Base-by-base conservation (phyloP, 2,797 vertebrate genomes). In the Rhinatrema bivittatum region DNA sequence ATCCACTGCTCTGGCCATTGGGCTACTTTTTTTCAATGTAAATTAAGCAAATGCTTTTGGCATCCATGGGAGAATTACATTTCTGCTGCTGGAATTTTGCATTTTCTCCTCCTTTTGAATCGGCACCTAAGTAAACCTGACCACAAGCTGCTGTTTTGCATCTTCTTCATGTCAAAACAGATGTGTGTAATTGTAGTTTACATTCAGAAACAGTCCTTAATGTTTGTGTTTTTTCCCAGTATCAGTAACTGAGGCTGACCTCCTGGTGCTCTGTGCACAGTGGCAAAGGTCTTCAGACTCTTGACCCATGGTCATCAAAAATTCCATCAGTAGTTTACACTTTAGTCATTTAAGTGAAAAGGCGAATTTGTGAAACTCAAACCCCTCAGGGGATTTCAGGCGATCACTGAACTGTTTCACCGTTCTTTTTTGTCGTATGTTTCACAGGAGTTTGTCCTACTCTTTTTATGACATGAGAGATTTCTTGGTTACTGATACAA, bases 291-390 rank as follows among this genome's bases (percentile, higher is more conserved):
- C 62, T 55, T 42, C 48, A 38, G 43, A 39, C 42, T 67, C 53
- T 50, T 68, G 53, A 68, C 75, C 62, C 44, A 56, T 60, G 55
- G 55, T 56, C 60, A 58, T 65, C 58, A 60, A 42, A 60, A 65
- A 71, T 68, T 42, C 66, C 46, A 67, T 70, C 64, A 34, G 31
- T 42, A 62, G 63, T 68, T 72, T 74, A 53, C 69, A 69, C 49
- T 55, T 54, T 62, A 55, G 37, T 61, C 47, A 61, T 70, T 63
- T 56, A 63, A 72, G 53, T 56, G 55, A 42, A 65, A 58, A 72
- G 56, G 48, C 71, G 47, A 73, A 60, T 67, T 75, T 72, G 62
- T 70, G 65, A 72, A 82, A 81, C 59, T 46, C 54, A 75, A 68
- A 48, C 61, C 63, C 53, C 60, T 62, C 47, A 37, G 31, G 50